Evolutionary conservation across 2,113 vertebrate genomes (phyloP).

Genomic region (Ceyx margarethae): DNA sequence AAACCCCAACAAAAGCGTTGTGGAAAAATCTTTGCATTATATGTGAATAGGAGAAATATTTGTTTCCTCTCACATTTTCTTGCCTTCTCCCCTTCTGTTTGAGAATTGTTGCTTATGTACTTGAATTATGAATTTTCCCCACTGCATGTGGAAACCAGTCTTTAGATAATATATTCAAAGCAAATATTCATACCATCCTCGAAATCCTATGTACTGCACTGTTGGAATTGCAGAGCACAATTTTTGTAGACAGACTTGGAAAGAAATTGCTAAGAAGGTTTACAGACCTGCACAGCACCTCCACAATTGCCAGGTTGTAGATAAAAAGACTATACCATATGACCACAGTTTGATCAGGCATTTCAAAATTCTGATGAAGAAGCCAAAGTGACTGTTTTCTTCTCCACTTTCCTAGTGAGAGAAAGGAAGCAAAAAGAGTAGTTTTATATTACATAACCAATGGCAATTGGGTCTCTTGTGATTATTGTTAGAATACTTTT

Average conservation of each 20-base stretch:
- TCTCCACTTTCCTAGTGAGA: background rate
- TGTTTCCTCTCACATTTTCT: background rate
- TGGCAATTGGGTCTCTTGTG: background rate
- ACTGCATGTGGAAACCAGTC: background rate
- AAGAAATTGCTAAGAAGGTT: slow-evolving; percentile 11
- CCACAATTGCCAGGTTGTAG: background rate
- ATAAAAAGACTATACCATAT: background rate
- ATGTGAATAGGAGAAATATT: background rate
- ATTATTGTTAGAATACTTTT: background rate
- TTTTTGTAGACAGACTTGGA: slow-evolving; percentile 7
- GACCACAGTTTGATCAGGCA: background rate
- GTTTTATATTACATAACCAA: background rate
- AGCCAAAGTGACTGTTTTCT: background rate
- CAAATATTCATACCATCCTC: slow-evolving; percentile 4
- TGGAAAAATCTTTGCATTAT: background rate
- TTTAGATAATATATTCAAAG: background rate
- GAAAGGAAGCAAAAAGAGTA: background rate
- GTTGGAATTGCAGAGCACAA: slow-evolving; percentile 24
- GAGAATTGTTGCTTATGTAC: background rate
- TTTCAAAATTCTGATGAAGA: background rate
- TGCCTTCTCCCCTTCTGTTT: background rate
- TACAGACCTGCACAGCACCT: background rate
- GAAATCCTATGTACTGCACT: slow-evolving; percentile 19
- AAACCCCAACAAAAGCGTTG: background rate
- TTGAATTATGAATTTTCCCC: background rate